Conservation (phyloP, 2,888 invertebrate genomes). For the Pemphredon lugubris region DNA sequence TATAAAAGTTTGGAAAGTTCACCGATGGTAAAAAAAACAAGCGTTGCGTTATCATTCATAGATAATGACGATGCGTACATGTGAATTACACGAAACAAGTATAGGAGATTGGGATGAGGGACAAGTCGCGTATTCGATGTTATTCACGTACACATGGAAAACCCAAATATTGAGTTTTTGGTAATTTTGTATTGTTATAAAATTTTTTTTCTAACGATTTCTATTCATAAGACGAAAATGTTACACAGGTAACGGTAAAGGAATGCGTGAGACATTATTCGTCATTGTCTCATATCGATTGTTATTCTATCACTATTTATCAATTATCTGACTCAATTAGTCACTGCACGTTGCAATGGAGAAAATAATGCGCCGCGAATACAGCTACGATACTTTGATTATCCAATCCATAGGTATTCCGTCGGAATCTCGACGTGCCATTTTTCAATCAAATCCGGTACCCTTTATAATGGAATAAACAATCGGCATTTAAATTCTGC, state of each 20-base stretch:
- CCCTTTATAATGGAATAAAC: too few species aligned
- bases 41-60: not conserved
- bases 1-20: conserved; percentile 17
- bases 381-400: too few species aligned
- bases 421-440: too few species aligned
- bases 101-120: not conserved
- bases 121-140: not conserved
- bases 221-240: too few species aligned
- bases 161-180: not conserved
- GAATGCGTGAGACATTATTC: too few species aligned
- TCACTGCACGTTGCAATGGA: not conserved
- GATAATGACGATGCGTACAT: conserved; percentile 13
- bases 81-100: not conserved
- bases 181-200: too few species aligned
- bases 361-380: not conserved
- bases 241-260: too few species aligned
- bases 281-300: not conserved
- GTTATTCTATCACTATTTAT: conserved; percentile 15
- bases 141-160: not conserved
- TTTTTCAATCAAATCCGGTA: too few species aligned
- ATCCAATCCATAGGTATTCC: too few species aligned
- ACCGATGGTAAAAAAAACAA: not conserved
- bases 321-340: conserved; percentile 6
- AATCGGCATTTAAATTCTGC: too few species aligned
- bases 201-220: too few species aligned